Evolutionary conservation across 2,113 vertebrate species (phyloP), one percentile per base, ranked within the genome.

Genomic region (Rallus limicola): DNA sequence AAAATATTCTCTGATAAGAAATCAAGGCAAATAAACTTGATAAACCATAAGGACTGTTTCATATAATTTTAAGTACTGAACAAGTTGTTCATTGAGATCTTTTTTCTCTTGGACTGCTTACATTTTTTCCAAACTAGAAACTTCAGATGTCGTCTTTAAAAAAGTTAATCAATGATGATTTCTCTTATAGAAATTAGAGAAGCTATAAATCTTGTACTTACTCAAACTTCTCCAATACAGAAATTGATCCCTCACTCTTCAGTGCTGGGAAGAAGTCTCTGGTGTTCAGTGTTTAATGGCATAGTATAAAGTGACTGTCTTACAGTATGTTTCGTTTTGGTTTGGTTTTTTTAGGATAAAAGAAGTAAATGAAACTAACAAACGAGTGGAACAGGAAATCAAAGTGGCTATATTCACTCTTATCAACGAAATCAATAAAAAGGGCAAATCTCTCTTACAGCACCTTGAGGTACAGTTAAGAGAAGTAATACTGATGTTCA

Each of bases 401-500:
- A 99, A 99, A 98, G 99, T 99, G 82, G 99, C 99, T 60, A 99
- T 99, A 95, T 99, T 99, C 97, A 99, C 99, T 42, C 99, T 99
- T 84, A 99, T 99, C 98, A 99, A 99, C 97, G 99, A 99, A 97
- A 99, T 99, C 97, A 99, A 99, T 98, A 99, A 99, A 97, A 99
- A 99, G 97, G 99, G 99, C 86, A 99, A 99, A 97, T 98, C 99
- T 97, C 98, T 99, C 62, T 97, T 99, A 68, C 99, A 99, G 97
- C 99, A 99, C 97, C 97, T 99, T 92, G 99, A 99, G 99, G 99
- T 99, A 98, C 65, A 94, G 83, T 96, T 96, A 86, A 96, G 93
- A 95, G 80, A 38, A 86, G 94, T 2, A 88, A 31, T 59, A 90
- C 40, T 84, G 86, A 79, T 88, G 92, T 44, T 96, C 83, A 48